Evolutionary conservation across 2,797 vertebrate genomes (phyloP), one percentile per base, ranked within the genome.

Genomic region (Pipistrellus pipistrellus): DNA sequence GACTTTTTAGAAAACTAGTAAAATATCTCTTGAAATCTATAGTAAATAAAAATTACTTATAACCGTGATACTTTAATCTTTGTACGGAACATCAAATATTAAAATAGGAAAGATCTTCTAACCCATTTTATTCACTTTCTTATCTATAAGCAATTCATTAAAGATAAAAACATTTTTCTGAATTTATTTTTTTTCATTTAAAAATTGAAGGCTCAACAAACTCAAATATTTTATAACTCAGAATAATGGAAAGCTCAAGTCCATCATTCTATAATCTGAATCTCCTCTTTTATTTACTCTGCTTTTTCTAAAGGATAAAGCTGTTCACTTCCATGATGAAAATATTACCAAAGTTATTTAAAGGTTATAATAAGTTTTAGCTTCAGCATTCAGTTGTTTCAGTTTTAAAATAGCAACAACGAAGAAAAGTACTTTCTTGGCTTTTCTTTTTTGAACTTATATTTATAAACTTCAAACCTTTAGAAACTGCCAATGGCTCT

Each of bases 1-100:
- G 35, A 73, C 9, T 12, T 51, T 94, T 85, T 77, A 86, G n/a
- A 51, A 83, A 94, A 88, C n/a, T 55, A 88, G 27, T 88, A 57
- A 94, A 82, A 64, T 51, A 14, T 48, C 18, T 81, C 25, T 91
- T 82, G 3, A 93, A 91, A 64, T 78, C 25, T 57, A 57, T 14
- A 90, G 15, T 46, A 83, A 75, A 93, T 21, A 38, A 77, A 69
- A 1, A 59, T 41, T 35, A 30, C 53, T 88, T 77, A 41, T 53
- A 71, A 80, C 21, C 18, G 32, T 41, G 13, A 20, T 32, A 76
- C 71, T 84, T 78, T 66, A 64, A 72, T 41, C 9, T 85, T 35
- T 71, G 3, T 30, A 86, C 20, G 32, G 9, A 89, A 68, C 21
- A 88, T 10, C 44, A 2, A 38, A 68, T 30, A 77, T 15, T 55